Evolutionary conservation across 2,888 invertebrate species (phyloP).

Genomic region (Zygogramma bicolorata): DNA sequence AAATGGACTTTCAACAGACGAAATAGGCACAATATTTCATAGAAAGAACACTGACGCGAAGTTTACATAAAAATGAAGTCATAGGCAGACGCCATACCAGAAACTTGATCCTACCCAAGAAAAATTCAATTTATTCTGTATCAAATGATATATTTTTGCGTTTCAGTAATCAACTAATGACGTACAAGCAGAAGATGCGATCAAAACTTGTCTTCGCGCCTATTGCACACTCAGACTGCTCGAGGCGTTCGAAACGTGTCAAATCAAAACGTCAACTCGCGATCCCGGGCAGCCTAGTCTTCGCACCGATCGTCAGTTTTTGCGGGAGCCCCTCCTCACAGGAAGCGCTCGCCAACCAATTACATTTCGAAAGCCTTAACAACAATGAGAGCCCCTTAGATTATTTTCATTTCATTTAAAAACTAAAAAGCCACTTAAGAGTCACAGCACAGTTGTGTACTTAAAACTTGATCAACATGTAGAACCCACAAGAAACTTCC

Average conservation of each 20-base stretch:
- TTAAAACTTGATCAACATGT: constrained; percentile 59
- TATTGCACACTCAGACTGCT: constrained; percentile 60
- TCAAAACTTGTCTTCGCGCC: no score
- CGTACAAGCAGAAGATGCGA: no score
- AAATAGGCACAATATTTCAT: no score
- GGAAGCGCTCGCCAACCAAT: constrained; percentile 48
- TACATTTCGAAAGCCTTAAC: constrained; percentile 59
- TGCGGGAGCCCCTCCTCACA: no score
- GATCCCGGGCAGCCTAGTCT: constrained; percentile 54
- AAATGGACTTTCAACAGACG: no score
- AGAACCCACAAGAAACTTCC: constrained; percentile 47
- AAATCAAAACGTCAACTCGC: constrained; percentile 59
- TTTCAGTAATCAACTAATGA: no score
- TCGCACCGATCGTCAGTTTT: constrained; percentile 58
- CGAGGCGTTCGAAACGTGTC: constrained; percentile 57
- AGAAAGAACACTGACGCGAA: no score
- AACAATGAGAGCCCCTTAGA: constrained; percentile 61
- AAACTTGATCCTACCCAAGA: no score
- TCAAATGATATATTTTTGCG: no score
- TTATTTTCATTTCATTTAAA: constrained; percentile 64
- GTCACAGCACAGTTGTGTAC: constrained; percentile 72
- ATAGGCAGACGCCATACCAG: no score
- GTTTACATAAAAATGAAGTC: no score
- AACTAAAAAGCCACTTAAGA: constrained; percentile 72
- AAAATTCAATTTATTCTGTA: no score